A percentile compares a stretch with the other conserved stretches of the same genome.
These are phyloP conservation scores for Indri indri DNA, from an alignment of 2,113 vertebrate species.

Conservation along the genomic window DNA sequence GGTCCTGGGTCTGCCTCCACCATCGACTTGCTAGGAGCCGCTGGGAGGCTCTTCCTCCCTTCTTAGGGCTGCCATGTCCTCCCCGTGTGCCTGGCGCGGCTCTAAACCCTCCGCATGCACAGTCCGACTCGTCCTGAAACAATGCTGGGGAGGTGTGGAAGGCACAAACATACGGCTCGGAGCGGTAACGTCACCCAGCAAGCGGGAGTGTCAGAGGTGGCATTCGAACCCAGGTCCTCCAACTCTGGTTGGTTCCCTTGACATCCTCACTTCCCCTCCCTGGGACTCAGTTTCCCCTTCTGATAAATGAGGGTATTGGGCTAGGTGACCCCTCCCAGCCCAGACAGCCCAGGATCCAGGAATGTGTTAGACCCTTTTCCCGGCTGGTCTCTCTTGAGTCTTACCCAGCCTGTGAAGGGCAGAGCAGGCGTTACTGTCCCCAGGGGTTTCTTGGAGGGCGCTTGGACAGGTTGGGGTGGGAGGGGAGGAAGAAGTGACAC, in stretches of 20 bases:
- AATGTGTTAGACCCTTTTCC: not conserved
- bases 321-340: not conserved
- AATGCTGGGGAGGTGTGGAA: fast-evolving
- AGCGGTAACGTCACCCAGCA: not conserved
- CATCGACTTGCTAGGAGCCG: not conserved
- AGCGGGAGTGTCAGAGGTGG: not conserved
- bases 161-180: not conserved
- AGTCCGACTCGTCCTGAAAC: not conserved
- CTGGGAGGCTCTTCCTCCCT: not conserved
- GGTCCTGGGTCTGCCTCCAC: not conserved
- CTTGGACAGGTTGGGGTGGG: not conserved
- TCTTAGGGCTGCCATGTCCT: fast-evolving
- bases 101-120: fast-evolving
- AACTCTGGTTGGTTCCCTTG: not conserved
- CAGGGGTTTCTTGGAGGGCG: not conserved
- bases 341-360: not conserved
- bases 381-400: not conserved
- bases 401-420: not conserved
- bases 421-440: not conserved
- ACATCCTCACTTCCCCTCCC: not conserved
- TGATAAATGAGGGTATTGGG: not conserved
- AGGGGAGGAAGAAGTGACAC: not conserved
- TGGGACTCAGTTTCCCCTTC: not conserved
- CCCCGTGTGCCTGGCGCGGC: not conserved
- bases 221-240: not conserved